Evolutionary conservation across 2,797 vertebrate genomes (phyloP).

Genomic region (Arrhamphus sclerolepis): DNA sequence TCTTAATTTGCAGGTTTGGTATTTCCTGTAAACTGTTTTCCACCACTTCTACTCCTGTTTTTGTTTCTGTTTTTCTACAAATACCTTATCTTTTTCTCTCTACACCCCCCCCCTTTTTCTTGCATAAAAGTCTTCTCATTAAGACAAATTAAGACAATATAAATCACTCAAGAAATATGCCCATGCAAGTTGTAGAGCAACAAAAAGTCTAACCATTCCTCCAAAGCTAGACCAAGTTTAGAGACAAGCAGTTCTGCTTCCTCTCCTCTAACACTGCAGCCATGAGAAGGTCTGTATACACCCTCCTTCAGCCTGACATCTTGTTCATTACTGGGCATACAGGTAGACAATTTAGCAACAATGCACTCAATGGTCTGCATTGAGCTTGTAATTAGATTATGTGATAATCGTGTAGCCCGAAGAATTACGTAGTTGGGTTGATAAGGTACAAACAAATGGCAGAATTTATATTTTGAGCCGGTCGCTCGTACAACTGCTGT

Average conservation of each 20-base stretch:
- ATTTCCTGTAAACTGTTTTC: constrained; percentile 11
- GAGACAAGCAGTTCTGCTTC: constrained; percentile 52
- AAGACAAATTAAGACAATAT: constrained; percentile 26
- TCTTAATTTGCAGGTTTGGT: constrained; percentile 1
- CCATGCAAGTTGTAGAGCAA: constrained; percentile 30
- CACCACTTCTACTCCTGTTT: background rate
- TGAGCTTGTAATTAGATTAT: constrained; percentile 61
- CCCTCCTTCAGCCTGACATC: constrained; percentile 41
- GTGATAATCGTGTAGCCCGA: constrained; percentile 56
- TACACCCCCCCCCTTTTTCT: no score
- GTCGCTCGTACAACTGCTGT: background rate
- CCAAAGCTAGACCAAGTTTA: constrained; percentile 30
- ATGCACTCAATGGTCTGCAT: constrained; percentile 35
- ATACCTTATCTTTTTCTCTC: background rate
- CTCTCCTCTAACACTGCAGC: constrained; percentile 30
- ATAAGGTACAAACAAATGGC: background rate
- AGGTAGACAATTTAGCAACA: constrained; percentile 39
- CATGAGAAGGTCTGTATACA: constrained; percentile 46
- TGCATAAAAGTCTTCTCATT: constrained; percentile 9
- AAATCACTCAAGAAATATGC: constrained; percentile 44
- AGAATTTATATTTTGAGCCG: constrained; percentile 5
- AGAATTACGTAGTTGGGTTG: constrained; percentile 48
- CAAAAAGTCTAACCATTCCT: constrained; percentile 62
- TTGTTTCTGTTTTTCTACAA: background rate
- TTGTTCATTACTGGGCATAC: constrained; percentile 37